Base-by-base conservation (phyloP, 2,888 invertebrate species). In the Cataglyphis rosenhaueri region DNA sequence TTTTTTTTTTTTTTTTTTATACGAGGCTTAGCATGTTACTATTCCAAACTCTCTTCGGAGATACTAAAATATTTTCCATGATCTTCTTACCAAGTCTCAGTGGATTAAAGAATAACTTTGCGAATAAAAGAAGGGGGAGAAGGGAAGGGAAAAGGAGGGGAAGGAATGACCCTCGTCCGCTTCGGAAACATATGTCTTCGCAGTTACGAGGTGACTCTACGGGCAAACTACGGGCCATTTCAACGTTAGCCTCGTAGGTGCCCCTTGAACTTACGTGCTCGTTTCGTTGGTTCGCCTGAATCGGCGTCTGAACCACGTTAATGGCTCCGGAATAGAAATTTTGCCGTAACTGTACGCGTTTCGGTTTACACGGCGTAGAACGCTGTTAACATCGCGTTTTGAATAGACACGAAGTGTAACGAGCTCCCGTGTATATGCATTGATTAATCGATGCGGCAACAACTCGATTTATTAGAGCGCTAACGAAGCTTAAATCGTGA, bases 401-500 rank as follows among this genome's bases (percentile, higher is more conserved):
- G 55, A 79, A 79, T 79, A 79, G 78, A 59, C 59, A 59, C 78
- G 59, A 44, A 52, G 25, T 79, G 75, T 74, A 79, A 79, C 74
- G 74, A 78, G 74, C 74, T 73, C 32, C 44, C 44, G 59, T 74
- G 32, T 74, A 73, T 79, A 79, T 25, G 75, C 59, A 74, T 55
- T 73, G 75, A 79, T 79, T 73, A 79, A 79, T 79, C 78, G 78
- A 79, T 79, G 78, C 78, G 32, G 44, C 76, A 57, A 44, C 76
- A 74, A 79, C 78, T 59, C 78, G 74, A 79, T 79, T 79, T 79
- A 79, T 79, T 79, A 73, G 59, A 79, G 59, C 75, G 44, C 44
- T 79, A 79, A 79, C 75, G 78, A 79, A 74, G 78, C 78, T 79
- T 59, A 79, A 79, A 73, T 78, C 74, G 78, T 78, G 78, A 78